These are phyloP conservation scores for Drosophila anceps DNA, from an alignment of 2,888 invertebrate genomes.

Conservation along the genomic window DNA sequence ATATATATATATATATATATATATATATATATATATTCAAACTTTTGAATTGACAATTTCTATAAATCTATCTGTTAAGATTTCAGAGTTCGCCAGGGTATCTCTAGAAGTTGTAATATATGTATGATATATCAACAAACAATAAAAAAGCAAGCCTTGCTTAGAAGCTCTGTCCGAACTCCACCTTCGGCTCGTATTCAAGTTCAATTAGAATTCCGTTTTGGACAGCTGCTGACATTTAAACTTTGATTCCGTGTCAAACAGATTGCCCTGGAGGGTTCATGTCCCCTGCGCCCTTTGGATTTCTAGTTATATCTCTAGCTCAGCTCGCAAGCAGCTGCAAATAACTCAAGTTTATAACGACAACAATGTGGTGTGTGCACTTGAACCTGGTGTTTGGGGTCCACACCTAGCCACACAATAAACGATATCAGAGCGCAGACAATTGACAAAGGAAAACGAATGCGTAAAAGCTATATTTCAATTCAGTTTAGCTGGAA, in stretches of 20 bases:
- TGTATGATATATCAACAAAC: too few species aligned
- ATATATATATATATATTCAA: too few species aligned
- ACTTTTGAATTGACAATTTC: too few species aligned
- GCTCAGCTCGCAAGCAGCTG: constrained; percentile 22
- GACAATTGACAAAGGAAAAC: constrained; percentile 74
- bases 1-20: too few species aligned
- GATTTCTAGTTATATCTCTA: constrained; percentile 9
- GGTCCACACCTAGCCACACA: constrained; percentile 59
- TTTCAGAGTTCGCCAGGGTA: too few species aligned
- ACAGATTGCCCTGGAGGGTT: background rate
- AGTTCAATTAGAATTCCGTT: background rate
- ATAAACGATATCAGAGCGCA: constrained; percentile 36
- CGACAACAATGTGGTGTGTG: constrained; percentile 51
- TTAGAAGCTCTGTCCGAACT: background rate
- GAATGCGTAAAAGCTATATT: constrained; percentile 71
- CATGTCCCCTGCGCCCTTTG: constrained; percentile 1
- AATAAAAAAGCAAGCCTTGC: background rate
- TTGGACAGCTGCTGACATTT: background rate
- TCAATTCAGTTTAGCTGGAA: constrained; percentile 43
- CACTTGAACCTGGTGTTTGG: constrained; percentile 70
- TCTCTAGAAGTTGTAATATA: too few species aligned
- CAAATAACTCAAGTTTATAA: constrained; percentile 10
- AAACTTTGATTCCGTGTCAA: background rate
- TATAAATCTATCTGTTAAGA: too few species aligned
- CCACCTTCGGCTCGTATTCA: background rate